Evolutionary conservation across 2,888 invertebrate genomes (phyloP).

Genomic region (Mythimna loreyi): DNA sequence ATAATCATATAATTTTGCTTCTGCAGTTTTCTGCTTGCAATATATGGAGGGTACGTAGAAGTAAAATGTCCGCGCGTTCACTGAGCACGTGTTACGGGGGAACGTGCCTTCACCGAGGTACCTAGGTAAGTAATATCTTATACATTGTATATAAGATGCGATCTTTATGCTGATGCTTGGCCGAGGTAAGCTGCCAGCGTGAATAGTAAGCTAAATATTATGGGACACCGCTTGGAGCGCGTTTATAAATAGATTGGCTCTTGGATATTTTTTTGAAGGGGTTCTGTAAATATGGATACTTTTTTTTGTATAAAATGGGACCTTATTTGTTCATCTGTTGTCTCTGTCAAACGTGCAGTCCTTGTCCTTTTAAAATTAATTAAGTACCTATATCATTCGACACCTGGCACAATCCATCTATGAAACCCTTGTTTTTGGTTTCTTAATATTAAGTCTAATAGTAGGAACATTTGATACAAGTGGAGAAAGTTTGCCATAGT

Average conservation of each 20-base stretch:
- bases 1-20: conserved; percentile 31
- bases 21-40: conserved; percentile 36
- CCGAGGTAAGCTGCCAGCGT: conserved; percentile 15
- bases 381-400: too few species aligned
- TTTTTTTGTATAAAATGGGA: too few species aligned
- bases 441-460: too few species aligned
- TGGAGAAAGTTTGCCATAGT: too few species aligned
- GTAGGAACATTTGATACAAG: too few species aligned
- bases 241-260: not conserved
- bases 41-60: conserved; percentile 21
- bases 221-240: not conserved
- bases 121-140: conserved; percentile 20
- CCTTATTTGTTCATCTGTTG: too few species aligned
- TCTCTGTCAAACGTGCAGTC: too few species aligned
- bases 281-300: too few species aligned
- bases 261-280: not conserved
- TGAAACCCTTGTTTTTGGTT: too few species aligned
- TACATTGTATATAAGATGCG: conserved; percentile 46
- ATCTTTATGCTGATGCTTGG: conserved; percentile 37
- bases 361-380: too few species aligned
- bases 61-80: conserved; percentile 35
- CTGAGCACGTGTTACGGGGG: conserved; percentile 42
- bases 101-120: conserved; percentile 31
- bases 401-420: too few species aligned
- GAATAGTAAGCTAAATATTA: conserved; percentile 14